Evolutionary conservation across 1,140 invertebrate species (phyloP), one percentile per base, ranked within the genome.

Genomic region (Pseudoatta argentina): DNA sequence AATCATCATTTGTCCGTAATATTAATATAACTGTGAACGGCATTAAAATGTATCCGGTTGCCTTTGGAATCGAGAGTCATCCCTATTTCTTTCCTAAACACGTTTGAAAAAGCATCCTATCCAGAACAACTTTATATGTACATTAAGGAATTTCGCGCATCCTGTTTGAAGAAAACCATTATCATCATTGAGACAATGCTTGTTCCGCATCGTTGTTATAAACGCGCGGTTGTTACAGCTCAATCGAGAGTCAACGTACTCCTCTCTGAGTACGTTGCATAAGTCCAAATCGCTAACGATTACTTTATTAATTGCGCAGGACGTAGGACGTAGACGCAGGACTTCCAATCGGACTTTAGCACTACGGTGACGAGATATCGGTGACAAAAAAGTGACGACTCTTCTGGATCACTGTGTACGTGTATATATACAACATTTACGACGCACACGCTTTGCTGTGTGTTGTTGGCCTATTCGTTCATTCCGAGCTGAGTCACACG

Each of bases 401-500:
- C 79, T 91, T 91, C 86, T 86, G 78, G 87, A 90, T 78, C 89
- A 83, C 89, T 61, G 66, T 75, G 89, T 91, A 78, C 63, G 63
- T 61, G n/a, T 59, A 53, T 86, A 53, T 86, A 76, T 71, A 83
- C 72, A 48, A 57, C 51, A 21, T 69, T 81, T 48, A 66, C 69
- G 71, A 72, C 67, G 87, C 87, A 86, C 30, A 34, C 30, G 89
- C 92, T 93, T 93, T 89, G 91, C 88, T 91, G 92, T 91, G 92
- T 91, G 85, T 81, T 86, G 89, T 87, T 92, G 90, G 91, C 89
- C 89, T 91, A 93, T 92, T 93, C 91, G 89, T 85, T 90, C 87
- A 86, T 91, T 92, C 88, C 85, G 85, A 89, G 91, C 92, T 94
- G 93, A 94, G 92, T 94, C 93, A 94, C 90, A 90, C 88, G 83